Evolutionary conservation across 2,888 invertebrate species (phyloP), one percentile per base, ranked within the genome.

Genomic region (Cataglyphis cursor): DNA sequence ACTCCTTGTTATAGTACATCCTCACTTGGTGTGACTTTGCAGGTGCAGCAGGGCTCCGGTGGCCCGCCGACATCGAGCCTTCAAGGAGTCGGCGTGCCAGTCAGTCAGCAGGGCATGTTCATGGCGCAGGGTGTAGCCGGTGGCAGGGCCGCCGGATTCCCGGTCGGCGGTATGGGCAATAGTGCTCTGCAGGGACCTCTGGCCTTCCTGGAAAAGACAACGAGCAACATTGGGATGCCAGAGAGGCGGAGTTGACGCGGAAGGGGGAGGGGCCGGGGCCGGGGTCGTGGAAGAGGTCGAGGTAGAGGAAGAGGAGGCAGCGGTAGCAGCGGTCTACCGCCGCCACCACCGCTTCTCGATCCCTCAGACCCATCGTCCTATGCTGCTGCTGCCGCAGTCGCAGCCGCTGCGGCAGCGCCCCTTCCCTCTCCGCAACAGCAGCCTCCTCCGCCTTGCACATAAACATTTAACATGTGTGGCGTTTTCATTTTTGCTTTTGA

Each of bases 211-310:
- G 98, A 98, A 96, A 98, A 98, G 96, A 98, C 98, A 88, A 97
- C 98, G 92, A 98, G 98, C 95, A 98, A 98, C 95, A 98, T 98
- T 96, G 98, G 98, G 82, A 96, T 98, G 96, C 97, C 97, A 75
- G 98, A 98, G 95, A 97, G 97, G 94, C 95, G 97, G 91, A 97
- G 97, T 97, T 97, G 97, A 97, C 97, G 97, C 96, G 97, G 97
- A 96, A 97, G 97, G 95, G 97, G 97, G 96, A 97, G 97, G 97
- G 97, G 97, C 96, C 97, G 96, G 93, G 96, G 96, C 94, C 95
- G 96, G 94, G 96, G 96, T 94, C 95, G 97, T 96, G 97, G 97
- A 93, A 96, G 97, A 95, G 97, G 97, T 95, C 96, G 97, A 94
- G 97, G 96, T 95, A 96, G 97, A 96, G 97, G 97, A 94, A 97